Conservation (phyloP, 1,140 invertebrate genomes). For the Trichomalopsis sarcophagae region DNA sequence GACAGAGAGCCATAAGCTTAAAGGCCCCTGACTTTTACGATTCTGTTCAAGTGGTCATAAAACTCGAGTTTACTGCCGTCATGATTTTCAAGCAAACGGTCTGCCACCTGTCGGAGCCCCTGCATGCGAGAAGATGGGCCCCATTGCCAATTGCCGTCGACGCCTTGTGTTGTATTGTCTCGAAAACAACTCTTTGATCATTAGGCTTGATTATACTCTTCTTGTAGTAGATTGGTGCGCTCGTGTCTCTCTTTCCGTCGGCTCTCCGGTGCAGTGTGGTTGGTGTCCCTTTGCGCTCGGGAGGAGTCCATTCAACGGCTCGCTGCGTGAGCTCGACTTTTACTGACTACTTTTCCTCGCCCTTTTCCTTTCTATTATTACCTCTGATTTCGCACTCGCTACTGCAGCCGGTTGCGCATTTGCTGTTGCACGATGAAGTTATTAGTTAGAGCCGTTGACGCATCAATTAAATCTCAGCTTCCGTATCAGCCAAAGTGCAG, state of each 20-base stretch:
- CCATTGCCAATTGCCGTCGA: neutral
- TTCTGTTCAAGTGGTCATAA: conserved; percentile 77
- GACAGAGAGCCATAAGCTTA: conserved; percentile 51
- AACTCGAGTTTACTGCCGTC: conserved; percentile 75
- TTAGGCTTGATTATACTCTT: conserved; percentile 46
- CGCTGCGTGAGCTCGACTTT: conserved; percentile 9
- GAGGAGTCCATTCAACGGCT: conserved; percentile 6
- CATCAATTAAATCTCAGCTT: too few relatives aligned
- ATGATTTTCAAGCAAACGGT: conserved; percentile 76
- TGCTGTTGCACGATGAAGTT: neutral
- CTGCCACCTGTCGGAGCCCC: conserved; percentile 75
- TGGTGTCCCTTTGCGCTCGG: neutral
- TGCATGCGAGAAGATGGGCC: conserved; percentile 48
- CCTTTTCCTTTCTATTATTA: neutral
- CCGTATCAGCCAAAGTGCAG: too few relatives aligned
- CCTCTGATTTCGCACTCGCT: neutral
- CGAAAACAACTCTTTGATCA: conserved; percentile 49
- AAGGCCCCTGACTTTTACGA: conserved; percentile 76
- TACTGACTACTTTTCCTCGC: conserved; percentile 11
- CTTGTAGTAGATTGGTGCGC: neutral
- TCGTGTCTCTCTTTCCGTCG: neutral
- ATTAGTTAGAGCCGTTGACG: too few relatives aligned
- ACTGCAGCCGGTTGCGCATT: neutral
- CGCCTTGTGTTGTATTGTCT: conserved; percentile 34
- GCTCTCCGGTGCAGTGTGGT: neutral